Percentiles rank a stretch among this genome's conserved stretches.
These are phyloP conservation scores for Cossypha heuglini DNA, from an alignment of 2,797 vertebrate species.

Conservation along the genomic window DNA sequence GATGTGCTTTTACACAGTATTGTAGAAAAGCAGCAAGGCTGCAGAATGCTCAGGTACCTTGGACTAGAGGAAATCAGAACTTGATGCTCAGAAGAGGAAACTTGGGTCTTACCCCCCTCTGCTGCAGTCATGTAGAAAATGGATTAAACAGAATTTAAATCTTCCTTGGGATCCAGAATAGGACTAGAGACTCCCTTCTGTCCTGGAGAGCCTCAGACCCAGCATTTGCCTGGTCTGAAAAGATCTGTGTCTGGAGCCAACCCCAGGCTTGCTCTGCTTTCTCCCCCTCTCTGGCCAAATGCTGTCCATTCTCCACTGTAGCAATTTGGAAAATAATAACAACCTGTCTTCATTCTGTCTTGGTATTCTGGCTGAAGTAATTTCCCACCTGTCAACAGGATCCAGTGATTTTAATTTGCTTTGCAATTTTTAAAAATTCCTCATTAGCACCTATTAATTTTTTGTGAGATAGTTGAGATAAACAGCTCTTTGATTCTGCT, in stretches of 20 bases:
- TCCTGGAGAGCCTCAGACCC: not conserved
- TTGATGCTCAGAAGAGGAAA: not conserved
- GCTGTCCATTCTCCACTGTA: not conserved
- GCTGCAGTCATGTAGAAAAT: not conserved
- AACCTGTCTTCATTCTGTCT: not conserved
- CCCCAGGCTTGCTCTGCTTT: not conserved
- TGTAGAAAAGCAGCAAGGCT: not conserved
- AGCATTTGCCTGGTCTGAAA: not conserved
- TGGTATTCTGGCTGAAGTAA: not conserved
- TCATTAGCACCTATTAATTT: not conserved
- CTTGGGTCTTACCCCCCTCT: not conserved
- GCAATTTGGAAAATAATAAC: not conserved
- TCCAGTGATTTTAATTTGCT: not conserved
- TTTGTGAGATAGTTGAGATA: not conserved
- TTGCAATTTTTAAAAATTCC: not conserved
- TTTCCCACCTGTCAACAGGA: not conserved
- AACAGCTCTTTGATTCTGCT: conserved; percentile 2
- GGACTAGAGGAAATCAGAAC: not conserved
- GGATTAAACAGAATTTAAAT: not conserved
- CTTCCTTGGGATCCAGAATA: not conserved
- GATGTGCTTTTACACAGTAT: not conserved
- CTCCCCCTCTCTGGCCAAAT: not conserved
- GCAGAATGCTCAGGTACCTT: not conserved
- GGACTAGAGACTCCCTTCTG: not conserved
- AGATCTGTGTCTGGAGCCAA: not conserved